A percentile compares a stretch with the other conserved stretches of the same genome.
phyloP scores from a whole-genome alignment of 2,888 invertebrate species.

The Glomeris marginata region DNA sequence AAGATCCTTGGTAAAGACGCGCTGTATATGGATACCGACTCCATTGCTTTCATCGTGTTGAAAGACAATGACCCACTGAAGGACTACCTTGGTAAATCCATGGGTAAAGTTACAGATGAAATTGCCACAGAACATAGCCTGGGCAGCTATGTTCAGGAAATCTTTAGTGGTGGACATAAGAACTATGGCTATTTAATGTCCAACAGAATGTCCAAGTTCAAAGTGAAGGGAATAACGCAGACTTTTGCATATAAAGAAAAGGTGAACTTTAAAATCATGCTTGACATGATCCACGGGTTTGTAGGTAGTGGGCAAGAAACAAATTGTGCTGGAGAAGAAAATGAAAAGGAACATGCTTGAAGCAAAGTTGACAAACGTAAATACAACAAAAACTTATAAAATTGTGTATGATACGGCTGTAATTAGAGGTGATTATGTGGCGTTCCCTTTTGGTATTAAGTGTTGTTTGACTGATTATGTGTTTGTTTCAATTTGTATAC shows the following conservation, averaged over 20 bases:
- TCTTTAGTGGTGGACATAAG: constrained; percentile 27
- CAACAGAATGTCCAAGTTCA: constrained; percentile 17
- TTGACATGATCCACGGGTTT: too few relatives aligned
- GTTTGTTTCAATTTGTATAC: too few relatives aligned
- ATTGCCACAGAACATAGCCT: constrained; percentile 19
- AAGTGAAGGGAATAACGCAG: constrained; percentile 22
- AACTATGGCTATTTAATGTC: constrained; percentile 23
- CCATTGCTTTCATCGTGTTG: constrained; percentile 22
- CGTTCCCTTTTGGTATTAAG: too few relatives aligned
- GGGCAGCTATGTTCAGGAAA: constrained; percentile 23
- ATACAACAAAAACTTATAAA: too few relatives aligned
- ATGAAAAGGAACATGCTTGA: too few relatives aligned
- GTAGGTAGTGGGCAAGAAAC: too few relatives aligned
- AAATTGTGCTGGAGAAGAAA: too few relatives aligned
- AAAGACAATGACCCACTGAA: constrained; percentile 18
- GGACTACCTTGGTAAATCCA: constrained; percentile 19
- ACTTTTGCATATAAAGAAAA: constrained; percentile 4
- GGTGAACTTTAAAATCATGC: too few relatives aligned
- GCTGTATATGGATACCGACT: constrained; percentile 29
- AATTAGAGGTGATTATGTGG: too few relatives aligned
- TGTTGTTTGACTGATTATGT: too few relatives aligned
- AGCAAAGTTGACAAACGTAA: too few relatives aligned
- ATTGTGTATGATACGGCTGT: too few relatives aligned
- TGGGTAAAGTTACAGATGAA: constrained; percentile 28
- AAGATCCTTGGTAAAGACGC: constrained; percentile 22